Evolutionary conservation across 2,888 invertebrate genomes (phyloP), one percentile per base, ranked within the genome.

Genomic region (Zhuqinia jingwanae): DNA sequence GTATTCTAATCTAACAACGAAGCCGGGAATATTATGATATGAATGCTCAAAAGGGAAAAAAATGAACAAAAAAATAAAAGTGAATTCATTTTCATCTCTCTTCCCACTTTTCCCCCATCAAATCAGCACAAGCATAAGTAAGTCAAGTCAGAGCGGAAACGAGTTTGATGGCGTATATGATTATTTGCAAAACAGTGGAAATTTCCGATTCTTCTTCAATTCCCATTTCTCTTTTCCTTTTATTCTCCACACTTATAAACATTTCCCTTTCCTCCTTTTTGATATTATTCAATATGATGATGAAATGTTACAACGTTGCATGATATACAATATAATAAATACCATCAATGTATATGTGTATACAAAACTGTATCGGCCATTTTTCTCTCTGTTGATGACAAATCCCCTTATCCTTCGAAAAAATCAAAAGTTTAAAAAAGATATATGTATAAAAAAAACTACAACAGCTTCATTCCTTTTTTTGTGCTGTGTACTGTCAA

Each of bases 341-440:
- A 22, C 22, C 27, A 47, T 42, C 3, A n/a, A 25, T 58, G 13
- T n/a, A 47, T 15, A 22, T n/a, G 45, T 47, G 50, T 15, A 27
- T 70, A n/a, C 22, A 68, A 42, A 68, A 68, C 11, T 42, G n/a
- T n/a, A n/a, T n/a, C 17, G 17, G 68, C n/a, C 2, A 73, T 73
- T 11, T 50, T 25, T 30, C n/a, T 73, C 27, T 1, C 25, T 70
- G 70, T 50, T 70, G 84, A 84, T 78, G 84, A 78, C 84, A 84
- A 84, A 84, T 78, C 68, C 78, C 68, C 50, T 77, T 84, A 53
- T 78, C 68, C 45, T 78, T 70, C 36, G 36, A 73, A 58, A 63
- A 82, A 82, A 42, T 73, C 81, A 53, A 47, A 70, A 36, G 36
- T 70, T 70, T 15, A 42, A 68, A 79, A 78, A 53, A 53, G n/a